A percentile compares a stretch with the other conserved stretches of the same genome.
Conservation (phyloP, 2,888 invertebrate genomes). For the Rhingia rostrata region DNA sequence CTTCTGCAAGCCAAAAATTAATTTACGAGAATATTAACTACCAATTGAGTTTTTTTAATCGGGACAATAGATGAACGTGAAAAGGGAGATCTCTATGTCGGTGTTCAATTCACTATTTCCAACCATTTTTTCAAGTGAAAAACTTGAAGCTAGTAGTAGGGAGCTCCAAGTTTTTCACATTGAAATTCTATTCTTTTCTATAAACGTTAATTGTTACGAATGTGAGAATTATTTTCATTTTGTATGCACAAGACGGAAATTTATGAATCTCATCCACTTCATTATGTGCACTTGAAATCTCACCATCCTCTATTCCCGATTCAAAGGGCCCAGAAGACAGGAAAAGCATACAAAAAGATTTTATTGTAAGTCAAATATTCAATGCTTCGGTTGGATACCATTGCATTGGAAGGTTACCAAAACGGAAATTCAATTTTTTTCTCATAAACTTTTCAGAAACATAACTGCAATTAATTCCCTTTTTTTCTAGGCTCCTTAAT, state of each 20-base stretch:
- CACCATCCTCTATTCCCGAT: neutral
- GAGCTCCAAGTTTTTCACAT: neutral
- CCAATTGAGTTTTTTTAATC: no score
- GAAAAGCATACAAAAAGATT: slow-evolving; percentile 13
- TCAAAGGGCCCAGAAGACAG: neutral
- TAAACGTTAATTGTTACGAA: slow-evolving; percentile 24
- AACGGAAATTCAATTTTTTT: slow-evolving; percentile 67
- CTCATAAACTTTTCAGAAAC: slow-evolving; percentile 50
- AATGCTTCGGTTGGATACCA: slow-evolving; percentile 10
- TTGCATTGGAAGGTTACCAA: slow-evolving; percentile 69
- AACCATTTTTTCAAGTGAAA: neutral
- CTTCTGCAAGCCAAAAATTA: no score
- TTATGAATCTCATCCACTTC: slow-evolving; percentile 61
- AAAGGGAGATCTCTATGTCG: no score
- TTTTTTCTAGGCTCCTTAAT: slow-evolving; percentile 43
- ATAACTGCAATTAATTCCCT: slow-evolving; percentile 69
- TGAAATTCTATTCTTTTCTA: slow-evolving; percentile 2
- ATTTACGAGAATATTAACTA: no score
- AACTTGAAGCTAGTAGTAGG: neutral
- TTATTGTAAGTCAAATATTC: slow-evolving; percentile 23
- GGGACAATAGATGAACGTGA: no score
- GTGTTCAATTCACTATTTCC: neutral
- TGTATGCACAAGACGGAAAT: slow-evolving; percentile 42
- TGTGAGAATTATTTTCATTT: slow-evolving; percentile 35
- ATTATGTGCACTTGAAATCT: slow-evolving; percentile 45